Conservation (phyloP, 1,140 invertebrate genomes). For the Sitobion miscanthi region DNA sequence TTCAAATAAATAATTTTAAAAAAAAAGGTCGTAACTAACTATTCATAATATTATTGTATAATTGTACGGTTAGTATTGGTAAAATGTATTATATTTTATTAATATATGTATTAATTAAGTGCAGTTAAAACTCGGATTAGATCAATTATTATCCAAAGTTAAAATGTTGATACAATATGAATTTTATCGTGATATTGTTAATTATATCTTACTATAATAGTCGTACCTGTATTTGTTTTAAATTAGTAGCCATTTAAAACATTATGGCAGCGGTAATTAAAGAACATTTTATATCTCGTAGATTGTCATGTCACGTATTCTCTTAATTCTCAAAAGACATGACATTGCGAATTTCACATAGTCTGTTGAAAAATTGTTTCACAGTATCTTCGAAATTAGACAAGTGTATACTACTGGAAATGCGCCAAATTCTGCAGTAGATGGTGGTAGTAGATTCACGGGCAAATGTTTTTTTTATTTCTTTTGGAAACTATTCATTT, state of each 20-base stretch:
- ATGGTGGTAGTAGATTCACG: conserved; percentile 5
- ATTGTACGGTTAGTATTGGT: not conserved
- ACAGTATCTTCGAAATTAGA: not conserved
- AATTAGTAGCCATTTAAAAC: not conserved
- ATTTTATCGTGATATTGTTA: not conserved
- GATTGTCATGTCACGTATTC: not conserved
- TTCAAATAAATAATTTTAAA: not conserved
- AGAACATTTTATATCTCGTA: not conserved
- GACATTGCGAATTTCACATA: conserved; percentile 17
- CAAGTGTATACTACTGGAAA: not conserved
- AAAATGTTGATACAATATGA: not conserved
- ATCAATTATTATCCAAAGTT: not conserved
- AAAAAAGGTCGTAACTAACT: not conserved
- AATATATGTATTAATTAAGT: not conserved
- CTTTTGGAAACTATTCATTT: conserved; percentile 15
- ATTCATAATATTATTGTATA: not conserved
- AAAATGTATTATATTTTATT: not conserved
- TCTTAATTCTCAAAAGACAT: not conserved
- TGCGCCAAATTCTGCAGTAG: not conserved
- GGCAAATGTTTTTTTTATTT: conserved; percentile 43
- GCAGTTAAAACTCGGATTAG: no score
- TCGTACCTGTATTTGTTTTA: not conserved
- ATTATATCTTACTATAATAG: no score
- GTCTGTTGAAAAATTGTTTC: conserved; percentile 10
- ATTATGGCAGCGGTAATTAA: not conserved